Base-by-base conservation (phyloP, 53 echinoderm and acorn worm species). In the Holothuria leucospilota region DNA sequence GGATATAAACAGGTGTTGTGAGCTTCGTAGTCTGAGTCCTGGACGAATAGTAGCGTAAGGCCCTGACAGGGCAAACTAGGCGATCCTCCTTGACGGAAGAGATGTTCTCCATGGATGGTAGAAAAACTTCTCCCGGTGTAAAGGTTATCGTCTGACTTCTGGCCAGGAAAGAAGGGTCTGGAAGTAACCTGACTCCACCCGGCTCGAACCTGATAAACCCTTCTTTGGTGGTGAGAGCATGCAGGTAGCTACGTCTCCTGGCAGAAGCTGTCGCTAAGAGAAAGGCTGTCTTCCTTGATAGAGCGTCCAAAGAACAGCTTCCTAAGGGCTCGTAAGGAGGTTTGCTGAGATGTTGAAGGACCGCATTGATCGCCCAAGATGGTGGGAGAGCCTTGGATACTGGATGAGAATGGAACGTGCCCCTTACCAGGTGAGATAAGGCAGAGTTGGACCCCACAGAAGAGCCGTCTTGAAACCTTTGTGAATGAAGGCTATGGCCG, bases 131-230 rank as follows among this genome's bases (percentile, higher is more conserved):
- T 1, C 1, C 29, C 1, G 82, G 64, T 0, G 63, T 61, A 24
- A 82, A 82, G 34, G 28, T 39, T 8, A 34, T 1, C 0, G 82
- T 15, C 62, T 82, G 82, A 39, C 63, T 82, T 40, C 63, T 82
- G 0, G 65, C 82, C 8, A 82, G 16, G 16, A 62, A 82, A 1
- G 61, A 60, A 4, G 63, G 27, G 2, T 63, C 28, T 7, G 82
- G 82, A 39, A 82, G 82, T 4, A 82, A 7, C 25, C 29, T 8
- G 6, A 63, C 82, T 82, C 82, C 82, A 21, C 25, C 52, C 2
- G 29, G 21, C 23, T 49, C 46, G 28, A 79, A 79, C 2, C 52
- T 18, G 20, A 29, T 79, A 24, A 51, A 56, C 4, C 29, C 56
- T 4, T 23, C n/a, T 29, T 25, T 41, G 29, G 77, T 26, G 1